Evolutionary conservation across 2,113 vertebrate species (phyloP).

Genomic region (Salvator merianae): DNA sequence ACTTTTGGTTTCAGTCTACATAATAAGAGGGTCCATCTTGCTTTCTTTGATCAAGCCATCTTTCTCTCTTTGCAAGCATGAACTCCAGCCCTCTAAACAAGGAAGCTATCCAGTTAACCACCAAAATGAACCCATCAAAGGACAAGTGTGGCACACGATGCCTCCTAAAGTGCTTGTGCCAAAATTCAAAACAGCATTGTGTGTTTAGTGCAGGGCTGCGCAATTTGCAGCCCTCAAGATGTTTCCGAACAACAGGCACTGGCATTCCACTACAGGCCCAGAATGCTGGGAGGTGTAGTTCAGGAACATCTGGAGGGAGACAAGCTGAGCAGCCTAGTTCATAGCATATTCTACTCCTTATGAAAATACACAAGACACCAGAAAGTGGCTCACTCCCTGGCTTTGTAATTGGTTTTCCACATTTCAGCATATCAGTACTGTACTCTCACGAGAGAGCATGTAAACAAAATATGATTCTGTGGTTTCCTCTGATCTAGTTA

Average conservation of each 20-base stretch:
- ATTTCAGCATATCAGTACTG: neutral
- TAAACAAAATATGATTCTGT: neutral
- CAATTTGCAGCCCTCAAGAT: no score
- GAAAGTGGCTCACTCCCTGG: neutral
- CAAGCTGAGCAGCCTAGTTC: no score
- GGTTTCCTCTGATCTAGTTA: neutral
- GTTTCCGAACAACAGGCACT: no score
- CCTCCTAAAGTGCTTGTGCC: neutral
- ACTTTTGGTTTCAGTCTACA: no score
- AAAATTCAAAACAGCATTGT: neutral
- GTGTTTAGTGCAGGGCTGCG: neutral
- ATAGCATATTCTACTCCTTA: neutral
- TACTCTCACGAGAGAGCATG: neutral
- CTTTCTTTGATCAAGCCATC: no score
- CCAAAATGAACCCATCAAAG: neutral
- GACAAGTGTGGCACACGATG: neutral
- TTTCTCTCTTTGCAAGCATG: neutral
- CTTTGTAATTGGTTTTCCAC: neutral
- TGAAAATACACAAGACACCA: neutral
- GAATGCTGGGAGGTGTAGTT: no score
- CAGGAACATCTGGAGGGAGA: no score
- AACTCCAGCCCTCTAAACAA: neutral
- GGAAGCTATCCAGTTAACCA: neutral
- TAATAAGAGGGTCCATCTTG: no score
- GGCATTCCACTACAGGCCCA: no score